phyloP scores from a whole-genome alignment of 2,797 vertebrate species.

The Fratercula arctica region DNA sequence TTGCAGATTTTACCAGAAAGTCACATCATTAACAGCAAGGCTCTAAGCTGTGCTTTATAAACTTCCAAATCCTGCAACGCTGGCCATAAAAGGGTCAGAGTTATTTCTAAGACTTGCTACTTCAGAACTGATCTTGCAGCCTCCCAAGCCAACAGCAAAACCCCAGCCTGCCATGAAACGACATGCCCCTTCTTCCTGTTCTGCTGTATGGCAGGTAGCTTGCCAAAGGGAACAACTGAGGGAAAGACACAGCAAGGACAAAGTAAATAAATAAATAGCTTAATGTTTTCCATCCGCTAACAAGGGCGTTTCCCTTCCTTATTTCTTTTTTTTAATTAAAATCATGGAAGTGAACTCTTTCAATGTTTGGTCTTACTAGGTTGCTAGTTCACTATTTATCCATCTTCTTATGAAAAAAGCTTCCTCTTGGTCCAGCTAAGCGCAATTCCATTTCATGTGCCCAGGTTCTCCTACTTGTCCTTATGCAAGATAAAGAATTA shows the following conservation, averaged over 20 bases:
- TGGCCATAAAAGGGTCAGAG: neutral
- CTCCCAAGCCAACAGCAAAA: neutral
- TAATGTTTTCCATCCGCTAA: neutral
- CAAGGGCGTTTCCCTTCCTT: neutral
- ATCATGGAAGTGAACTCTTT: neutral
- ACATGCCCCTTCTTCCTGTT: neutral
- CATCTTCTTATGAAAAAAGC: neutral
- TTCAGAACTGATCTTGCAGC: neutral
- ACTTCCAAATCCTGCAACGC: neutral
- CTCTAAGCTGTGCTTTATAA: neutral
- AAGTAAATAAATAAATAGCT: neutral
- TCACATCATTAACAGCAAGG: neutral
- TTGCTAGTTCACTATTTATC: neutral
- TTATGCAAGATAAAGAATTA: neutral
- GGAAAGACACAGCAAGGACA: neutral
- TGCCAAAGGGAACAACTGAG: neutral
- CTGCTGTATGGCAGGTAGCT: fast-evolving
- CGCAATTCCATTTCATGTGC: neutral
- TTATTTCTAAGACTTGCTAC: neutral
- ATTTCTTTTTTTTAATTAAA: neutral
- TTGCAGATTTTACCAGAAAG: neutral
- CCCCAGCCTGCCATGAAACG: neutral
- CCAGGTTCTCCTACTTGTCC: neutral
- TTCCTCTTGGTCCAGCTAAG: neutral
- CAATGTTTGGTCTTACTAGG: neutral